These are phyloP conservation scores for Lochmaea crataegi DNA, from an alignment of 2,888 invertebrate genomes.

Conservation along the genomic window DNA sequence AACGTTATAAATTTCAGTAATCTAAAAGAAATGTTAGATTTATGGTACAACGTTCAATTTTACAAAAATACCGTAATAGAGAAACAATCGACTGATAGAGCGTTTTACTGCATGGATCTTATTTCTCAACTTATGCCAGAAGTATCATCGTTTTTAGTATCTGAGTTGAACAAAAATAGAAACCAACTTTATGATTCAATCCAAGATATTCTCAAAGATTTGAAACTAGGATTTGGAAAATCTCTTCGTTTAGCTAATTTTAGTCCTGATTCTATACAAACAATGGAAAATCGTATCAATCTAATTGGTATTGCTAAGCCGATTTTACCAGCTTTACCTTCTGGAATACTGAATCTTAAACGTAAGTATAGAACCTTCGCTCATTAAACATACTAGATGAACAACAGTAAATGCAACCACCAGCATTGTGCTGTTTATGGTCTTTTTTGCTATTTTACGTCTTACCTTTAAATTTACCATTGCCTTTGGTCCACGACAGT, in stretches of 20 bases:
- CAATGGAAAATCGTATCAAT: slow-evolving; percentile 13
- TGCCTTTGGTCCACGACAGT: too few species aligned
- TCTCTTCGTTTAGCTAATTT: slow-evolving; percentile 11
- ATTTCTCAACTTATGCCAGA: slow-evolving; percentile 35
- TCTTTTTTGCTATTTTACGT: too few species aligned
- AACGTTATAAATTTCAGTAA: slow-evolving; percentile 21
- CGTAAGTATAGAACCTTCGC: background rate
- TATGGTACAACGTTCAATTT: slow-evolving; percentile 33
- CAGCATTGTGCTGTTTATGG: too few species aligned
- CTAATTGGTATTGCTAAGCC: slow-evolving; percentile 17
- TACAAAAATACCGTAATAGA: slow-evolving; percentile 25
- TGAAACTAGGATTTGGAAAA: slow-evolving; percentile 7
- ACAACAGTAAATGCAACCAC: too few species aligned
- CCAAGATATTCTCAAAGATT: background rate
- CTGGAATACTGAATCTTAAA: background rate
- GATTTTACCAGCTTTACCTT: background rate
- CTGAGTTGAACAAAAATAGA: slow-evolving; percentile 11
- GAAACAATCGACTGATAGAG: slow-evolving; percentile 3
- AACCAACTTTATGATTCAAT: slow-evolving; percentile 1
- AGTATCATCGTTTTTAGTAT: slow-evolving; percentile 18
- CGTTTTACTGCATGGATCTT: slow-evolving; percentile 23
- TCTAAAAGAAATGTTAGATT: slow-evolving; percentile 20
- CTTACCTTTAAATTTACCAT: too few species aligned
- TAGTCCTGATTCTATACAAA: background rate
- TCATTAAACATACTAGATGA: too few species aligned